Base-by-base conservation (phyloP, 2,797 vertebrate species). In the Ptychobarbus kaznakovi region DNA sequence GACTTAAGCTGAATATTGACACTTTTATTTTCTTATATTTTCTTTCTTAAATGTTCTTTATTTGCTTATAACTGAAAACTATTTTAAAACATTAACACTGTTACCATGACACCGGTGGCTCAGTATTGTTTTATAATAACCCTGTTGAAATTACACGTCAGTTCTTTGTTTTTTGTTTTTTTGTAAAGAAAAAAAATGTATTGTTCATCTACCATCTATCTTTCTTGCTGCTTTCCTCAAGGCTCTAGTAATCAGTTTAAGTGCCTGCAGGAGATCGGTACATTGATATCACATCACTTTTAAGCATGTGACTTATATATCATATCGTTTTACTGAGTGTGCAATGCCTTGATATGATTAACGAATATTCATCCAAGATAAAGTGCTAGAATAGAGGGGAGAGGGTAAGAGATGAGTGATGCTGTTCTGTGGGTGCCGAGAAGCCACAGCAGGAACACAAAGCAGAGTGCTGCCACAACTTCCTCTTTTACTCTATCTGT, bases 311-410 rank as follows among this genome's bases (percentile, higher is more conserved):
- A 77, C 61, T 53, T 42, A 69, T 32, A 77, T 68, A 56, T 79
- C 49, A 79, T 44, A 53, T 69, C 51, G 5, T 20, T 22, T 68
- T 70, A 69, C 65, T 58, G 25, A 61, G 11, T 61, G 75, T 46
- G 82, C 61, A 77, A 32, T 68, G 58, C 42, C 42, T 44, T 77
- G 44, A 84, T 84, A 69, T 56, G 82, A 84, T 84, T 84, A 84
- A 70, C 6, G 18, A 56, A 70, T 68, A 58, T 78, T 70, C 20
- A 44, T n/a, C 25, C 25, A 32, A 22, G 51, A 72, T 70, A 72
- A 79, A 80, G 49, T 78, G 66, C 25, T 46, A 49, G 51, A 53
- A 77, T 5, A 68, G 65, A 79, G 40, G 28, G 40, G 49, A 70
- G 63, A 84, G 49, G 22, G 25, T 58, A 83, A 65, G 70, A 65